Evolutionary conservation across 1,140 invertebrate genomes (phyloP).

Genomic region (Megalopta genalis): DNA sequence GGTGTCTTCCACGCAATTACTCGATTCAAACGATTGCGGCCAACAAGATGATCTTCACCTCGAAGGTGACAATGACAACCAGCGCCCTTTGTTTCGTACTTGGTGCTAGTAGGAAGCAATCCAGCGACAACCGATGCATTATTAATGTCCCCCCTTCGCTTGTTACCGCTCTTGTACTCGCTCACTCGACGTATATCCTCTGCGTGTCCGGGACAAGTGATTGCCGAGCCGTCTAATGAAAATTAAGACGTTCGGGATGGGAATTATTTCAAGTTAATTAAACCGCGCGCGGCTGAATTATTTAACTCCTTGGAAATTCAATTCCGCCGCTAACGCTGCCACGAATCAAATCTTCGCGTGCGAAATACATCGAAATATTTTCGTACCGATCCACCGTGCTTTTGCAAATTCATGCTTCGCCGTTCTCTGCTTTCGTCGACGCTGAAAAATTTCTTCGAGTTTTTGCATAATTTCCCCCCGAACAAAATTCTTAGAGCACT

Average conservation of each 20-base stretch:
- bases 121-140: slow-evolving; percentile 70
- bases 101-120: slow-evolving; percentile 68
- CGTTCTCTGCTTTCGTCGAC: too few relatives aligned
- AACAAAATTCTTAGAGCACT: too few relatives aligned
- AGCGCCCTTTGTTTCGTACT: slow-evolving; percentile 57
- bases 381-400: too few relatives aligned
- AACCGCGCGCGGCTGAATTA: not conserved
- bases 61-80: slow-evolving; percentile 52
- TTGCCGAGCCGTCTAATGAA: slow-evolving; percentile 36
- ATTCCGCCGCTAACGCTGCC: not conserved
- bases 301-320: not conserved
- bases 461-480: too few relatives aligned
- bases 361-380: too few relatives aligned
- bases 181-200: slow-evolving; percentile 65
- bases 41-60: slow-evolving; percentile 49
- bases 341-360: not conserved
- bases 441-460: too few relatives aligned
- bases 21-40: slow-evolving; percentile 26
- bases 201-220: slow-evolving; percentile 43
- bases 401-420: too few relatives aligned
- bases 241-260: slow-evolving; percentile 39
- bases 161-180: slow-evolving; percentile 68
- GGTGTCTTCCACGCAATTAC: slow-evolving; percentile 19
- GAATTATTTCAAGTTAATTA: slow-evolving; percentile 33
- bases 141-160: slow-evolving; percentile 69